Evolutionary conservation across 2,888 invertebrate species (phyloP).

Genomic region (Bugulina stolonifera): DNA sequence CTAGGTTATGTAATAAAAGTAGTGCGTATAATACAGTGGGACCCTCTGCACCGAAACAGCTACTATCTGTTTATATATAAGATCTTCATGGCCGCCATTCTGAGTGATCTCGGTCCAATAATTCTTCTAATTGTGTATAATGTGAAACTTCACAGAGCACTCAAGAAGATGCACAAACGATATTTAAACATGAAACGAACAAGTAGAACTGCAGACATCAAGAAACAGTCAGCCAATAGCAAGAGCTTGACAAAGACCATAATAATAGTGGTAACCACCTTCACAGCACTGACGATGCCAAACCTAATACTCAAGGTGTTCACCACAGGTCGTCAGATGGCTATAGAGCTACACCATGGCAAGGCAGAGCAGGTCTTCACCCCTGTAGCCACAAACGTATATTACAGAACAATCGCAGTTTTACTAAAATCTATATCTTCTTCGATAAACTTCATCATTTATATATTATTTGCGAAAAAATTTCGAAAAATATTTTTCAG

Average conservation of each 20-base stretch:
- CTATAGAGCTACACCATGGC: background rate
- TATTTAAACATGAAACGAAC: background rate
- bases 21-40: background rate
- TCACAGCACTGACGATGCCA: background rate
- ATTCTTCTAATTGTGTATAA: constrained; percentile 5
- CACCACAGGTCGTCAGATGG: background rate
- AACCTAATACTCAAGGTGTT: background rate
- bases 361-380: background rate
- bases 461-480: constrained; percentile 22
- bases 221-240: background rate
- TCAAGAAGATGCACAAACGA: background rate
- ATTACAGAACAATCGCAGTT: background rate
- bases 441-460: constrained; percentile 22
- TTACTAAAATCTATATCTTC: background rate
- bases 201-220: background rate
- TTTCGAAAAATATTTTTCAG: constrained; percentile 21
- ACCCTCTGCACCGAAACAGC: background rate
- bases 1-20: background rate
- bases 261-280: background rate
- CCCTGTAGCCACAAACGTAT: background rate
- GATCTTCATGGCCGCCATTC: background rate
- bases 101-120: constrained; percentile 8
- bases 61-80: background rate
- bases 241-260: background rate
- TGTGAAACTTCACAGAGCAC: background rate